phyloP scores from a whole-genome alignment of 2,113 vertebrate species.

The Osmerus eperlanus region DNA sequence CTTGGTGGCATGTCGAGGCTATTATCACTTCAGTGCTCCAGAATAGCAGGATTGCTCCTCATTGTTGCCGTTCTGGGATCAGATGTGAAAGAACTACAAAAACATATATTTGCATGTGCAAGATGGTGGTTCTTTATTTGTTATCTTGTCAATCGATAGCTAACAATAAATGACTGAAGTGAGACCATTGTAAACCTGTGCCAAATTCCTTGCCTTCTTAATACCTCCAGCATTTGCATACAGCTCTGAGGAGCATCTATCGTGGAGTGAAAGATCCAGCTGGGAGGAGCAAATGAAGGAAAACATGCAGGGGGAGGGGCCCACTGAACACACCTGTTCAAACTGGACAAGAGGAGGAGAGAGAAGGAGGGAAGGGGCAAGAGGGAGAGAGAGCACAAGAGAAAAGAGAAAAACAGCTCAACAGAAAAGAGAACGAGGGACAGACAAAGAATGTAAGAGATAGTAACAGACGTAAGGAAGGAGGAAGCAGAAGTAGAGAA shows the following conservation, averaged over 20 bases:
- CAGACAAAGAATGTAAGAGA: not conserved
- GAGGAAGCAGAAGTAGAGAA: not conserved
- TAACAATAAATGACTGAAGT: too few relatives aligned
- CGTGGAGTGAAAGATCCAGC: not conserved
- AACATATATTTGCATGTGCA: too few relatives aligned
- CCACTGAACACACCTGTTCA: constrained; percentile 7
- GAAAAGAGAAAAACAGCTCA: not conserved
- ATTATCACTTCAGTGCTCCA: not conserved
- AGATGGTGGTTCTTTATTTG: too few relatives aligned
- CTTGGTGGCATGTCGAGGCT: not conserved
- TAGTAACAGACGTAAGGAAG: not conserved
- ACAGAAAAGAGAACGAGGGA: not conserved
- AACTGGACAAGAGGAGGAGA: constrained; percentile 3
- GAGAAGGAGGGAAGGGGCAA: constrained; percentile 18
- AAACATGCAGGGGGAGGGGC: not conserved
- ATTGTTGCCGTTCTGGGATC: not conserved
- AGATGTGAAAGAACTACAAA: not conserved
- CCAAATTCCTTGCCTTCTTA: too few relatives aligned
- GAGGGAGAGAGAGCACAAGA: not conserved
- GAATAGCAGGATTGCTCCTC: not conserved
- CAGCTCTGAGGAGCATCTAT: not conserved
- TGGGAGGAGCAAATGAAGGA: not conserved
- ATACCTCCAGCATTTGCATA: not conserved
- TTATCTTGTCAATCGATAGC: too few relatives aligned
- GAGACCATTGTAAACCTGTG: too few relatives aligned